Evolutionary conservation across 2,113 vertebrate species (phyloP).

Genomic region (Theristicus caerulescens): DNA sequence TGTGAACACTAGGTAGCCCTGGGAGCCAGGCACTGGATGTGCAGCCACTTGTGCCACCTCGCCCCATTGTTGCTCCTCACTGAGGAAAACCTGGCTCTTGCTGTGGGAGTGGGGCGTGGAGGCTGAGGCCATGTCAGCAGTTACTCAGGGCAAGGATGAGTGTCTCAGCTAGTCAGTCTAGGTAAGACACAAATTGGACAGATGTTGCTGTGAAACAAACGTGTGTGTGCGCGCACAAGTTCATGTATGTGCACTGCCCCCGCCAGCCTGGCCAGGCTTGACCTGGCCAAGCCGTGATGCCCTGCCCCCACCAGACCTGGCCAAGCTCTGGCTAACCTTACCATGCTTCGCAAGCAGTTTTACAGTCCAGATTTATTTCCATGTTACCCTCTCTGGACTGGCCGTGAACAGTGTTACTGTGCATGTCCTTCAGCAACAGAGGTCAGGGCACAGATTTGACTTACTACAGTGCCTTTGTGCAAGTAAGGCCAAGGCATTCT

Average conservation of each 20-base stretch:
- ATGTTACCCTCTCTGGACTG: background rate
- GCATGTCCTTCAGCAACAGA: background rate
- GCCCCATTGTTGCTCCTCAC: background rate
- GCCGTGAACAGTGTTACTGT: background rate
- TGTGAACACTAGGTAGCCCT: background rate
- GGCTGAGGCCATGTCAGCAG: background rate
- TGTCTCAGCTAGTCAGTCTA: background rate
- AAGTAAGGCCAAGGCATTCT: background rate
- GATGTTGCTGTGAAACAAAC: background rate
- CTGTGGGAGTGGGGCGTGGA: fast-evolving
- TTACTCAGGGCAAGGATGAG: background rate
- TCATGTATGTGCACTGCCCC: too few relatives aligned
- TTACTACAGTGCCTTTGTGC: background rate
- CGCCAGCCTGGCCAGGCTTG: too few relatives aligned
- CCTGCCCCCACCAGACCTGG: background rate
- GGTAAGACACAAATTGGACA: background rate
- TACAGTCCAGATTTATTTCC: background rate
- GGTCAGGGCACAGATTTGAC: background rate
- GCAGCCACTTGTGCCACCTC: background rate
- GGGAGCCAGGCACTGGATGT: background rate
- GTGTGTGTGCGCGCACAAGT: too few relatives aligned
- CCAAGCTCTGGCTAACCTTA: background rate
- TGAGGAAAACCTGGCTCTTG: background rate
- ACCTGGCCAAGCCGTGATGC: too few relatives aligned
- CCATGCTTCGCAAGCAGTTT: background rate